Percentiles rank a stretch among this genome's conserved stretches.
Conservation (phyloP, 2,113 vertebrate genomes). For the Neolamprologus modestus region DNA sequence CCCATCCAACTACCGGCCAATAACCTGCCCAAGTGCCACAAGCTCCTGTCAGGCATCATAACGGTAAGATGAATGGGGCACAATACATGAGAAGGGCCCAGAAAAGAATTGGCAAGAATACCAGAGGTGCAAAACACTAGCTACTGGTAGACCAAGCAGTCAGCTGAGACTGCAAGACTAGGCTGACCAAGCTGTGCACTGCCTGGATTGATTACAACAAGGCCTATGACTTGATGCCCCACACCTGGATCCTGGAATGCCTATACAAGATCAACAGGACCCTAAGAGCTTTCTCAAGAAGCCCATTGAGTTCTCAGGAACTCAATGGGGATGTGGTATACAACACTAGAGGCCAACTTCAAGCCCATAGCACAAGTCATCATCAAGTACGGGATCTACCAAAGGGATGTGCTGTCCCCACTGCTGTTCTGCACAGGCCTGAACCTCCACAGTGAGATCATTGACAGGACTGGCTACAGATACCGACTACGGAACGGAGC, state of each 20-base stretch:
- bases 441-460: neutral
- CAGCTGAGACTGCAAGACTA: neutral
- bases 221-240: neutral
- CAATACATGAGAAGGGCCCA: neutral
- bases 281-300: neutral
- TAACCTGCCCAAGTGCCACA: neutral
- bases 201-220: neutral
- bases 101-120: neutral
- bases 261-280: neutral
- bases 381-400: neutral
- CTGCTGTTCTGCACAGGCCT: neutral
- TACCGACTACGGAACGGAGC: neutral
- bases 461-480: neutral
- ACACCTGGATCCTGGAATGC: neutral
- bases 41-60: neutral
- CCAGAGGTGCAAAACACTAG: neutral
- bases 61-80: neutral
- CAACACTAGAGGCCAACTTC: neutral
- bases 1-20: neutral
- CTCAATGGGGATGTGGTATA: neutral
- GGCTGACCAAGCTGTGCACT: neutral
- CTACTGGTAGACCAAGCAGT: neutral
- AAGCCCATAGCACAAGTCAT: neutral
- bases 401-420: neutral
- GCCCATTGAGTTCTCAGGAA: neutral